Percentiles rank a stretch among this genome's conserved stretches.
Conservation (phyloP, 2,888 invertebrate genomes). For the Scaptomyza tumidula region DNA sequence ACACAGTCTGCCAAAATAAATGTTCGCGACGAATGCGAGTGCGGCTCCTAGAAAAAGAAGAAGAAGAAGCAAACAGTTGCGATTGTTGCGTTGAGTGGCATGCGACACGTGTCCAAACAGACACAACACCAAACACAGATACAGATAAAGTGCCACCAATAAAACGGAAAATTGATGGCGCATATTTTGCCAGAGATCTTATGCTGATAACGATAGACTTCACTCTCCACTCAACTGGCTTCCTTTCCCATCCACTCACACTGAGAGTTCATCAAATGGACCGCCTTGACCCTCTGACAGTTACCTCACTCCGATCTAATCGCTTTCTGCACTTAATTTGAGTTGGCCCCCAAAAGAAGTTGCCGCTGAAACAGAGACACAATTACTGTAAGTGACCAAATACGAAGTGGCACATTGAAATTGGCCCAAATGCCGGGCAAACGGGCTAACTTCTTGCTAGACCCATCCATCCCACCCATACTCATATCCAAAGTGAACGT, state of each 20-base stretch:
- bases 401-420: conserved; percentile 45
- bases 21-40: conserved; percentile 31
- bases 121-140: conserved; percentile 42
- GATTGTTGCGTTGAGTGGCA: conserved; percentile 57
- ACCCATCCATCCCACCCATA: neutral
- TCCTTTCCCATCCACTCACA: conserved; percentile 5
- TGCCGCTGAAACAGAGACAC: conserved; percentile 54
- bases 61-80: conserved; percentile 34
- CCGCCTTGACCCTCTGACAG: conserved; percentile 58
- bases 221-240: neutral
- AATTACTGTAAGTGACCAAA: conserved; percentile 73
- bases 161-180: conserved; percentile 61
- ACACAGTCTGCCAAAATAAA: conserved; percentile 61
- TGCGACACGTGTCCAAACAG: conserved; percentile 65
- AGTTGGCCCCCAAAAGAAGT: conserved; percentile 28
- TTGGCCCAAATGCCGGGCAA: conserved; percentile 38
- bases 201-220: conserved; percentile 50
- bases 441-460: conserved; percentile 13
- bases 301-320: conserved; percentile 41
- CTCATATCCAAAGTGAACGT: conserved; percentile 8
- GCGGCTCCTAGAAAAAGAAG: conserved; percentile 13
- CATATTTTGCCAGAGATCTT: conserved; percentile 65
- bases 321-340: conserved; percentile 76
- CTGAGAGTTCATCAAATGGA: conserved; percentile 59
- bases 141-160: conserved; percentile 55